A percentile compares a stretch with the other conserved stretches of the same genome.
These are phyloP conservation scores for Notamacropus eugenii DNA, from an alignment of 2,797 vertebrate genomes.

Conservation along the genomic window DNA sequence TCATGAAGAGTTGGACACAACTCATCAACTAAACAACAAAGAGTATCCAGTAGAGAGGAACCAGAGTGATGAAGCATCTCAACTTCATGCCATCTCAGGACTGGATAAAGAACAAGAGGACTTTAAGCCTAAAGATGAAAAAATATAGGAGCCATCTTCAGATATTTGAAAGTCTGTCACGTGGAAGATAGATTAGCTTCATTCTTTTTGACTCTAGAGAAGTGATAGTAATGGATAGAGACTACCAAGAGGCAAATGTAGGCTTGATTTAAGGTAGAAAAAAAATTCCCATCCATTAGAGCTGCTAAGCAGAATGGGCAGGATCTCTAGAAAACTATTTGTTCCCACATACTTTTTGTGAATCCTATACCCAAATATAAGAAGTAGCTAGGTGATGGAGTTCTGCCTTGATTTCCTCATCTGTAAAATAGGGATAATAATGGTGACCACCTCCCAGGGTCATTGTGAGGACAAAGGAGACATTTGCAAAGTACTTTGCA, in stretches of 20 bases:
- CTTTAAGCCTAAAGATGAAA: not conserved
- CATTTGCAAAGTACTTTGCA: not conserved
- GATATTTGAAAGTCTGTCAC: not conserved
- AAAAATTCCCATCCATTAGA: not conserved
- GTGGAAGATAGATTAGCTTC: not conserved
- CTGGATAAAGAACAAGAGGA: not conserved
- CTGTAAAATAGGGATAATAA: not conserved
- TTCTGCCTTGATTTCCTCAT: not conserved
- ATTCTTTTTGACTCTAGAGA: not conserved
- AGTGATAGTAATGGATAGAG: not conserved
- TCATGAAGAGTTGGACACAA: not conserved
- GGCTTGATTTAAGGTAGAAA: not conserved
- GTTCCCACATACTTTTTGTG: not conserved
- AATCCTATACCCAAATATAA: conserved; percentile 1
- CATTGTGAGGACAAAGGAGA: not conserved
- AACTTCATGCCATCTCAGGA: not conserved
- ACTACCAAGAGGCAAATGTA: not conserved
- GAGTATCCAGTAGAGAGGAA: not conserved
- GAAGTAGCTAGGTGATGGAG: conserved; percentile 46
- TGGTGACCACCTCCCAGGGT: not conserved
- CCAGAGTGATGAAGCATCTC: not conserved
- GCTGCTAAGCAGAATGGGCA: not conserved
- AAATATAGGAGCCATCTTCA: not conserved
- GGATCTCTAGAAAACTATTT: conserved; percentile 20
- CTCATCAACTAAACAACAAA: not conserved